Percentiles rank a stretch among this genome's conserved stretches.
phyloP scores from a whole-genome alignment of 2,113 vertebrate genomes.

The Mastomys natalensis region DNA sequence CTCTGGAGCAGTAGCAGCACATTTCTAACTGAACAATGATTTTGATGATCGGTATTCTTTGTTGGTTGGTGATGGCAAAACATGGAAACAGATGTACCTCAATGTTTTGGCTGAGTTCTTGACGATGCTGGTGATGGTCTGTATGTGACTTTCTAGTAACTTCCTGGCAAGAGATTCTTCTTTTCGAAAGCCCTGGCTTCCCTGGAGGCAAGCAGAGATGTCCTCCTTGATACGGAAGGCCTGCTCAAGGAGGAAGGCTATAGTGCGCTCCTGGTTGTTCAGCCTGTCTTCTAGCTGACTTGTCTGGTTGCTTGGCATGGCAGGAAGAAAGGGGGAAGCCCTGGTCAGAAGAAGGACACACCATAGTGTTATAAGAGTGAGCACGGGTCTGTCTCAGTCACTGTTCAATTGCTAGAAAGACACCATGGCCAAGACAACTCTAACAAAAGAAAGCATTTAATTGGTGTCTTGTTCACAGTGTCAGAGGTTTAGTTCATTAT shows the following conservation, averaged over 20 bases:
- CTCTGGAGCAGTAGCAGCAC: not conserved
- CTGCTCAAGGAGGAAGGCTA: constrained; percentile 88
- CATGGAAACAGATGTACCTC: constrained; percentile 83
- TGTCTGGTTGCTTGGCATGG: constrained; percentile 62
- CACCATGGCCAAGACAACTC: not conserved
- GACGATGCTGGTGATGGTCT: constrained; percentile 89
- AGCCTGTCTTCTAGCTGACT: constrained; percentile 82
- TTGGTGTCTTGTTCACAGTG: not conserved
- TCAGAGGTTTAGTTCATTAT: not conserved
- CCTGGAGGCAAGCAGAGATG: constrained; percentile 84
- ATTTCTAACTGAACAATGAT: constrained; percentile 58
- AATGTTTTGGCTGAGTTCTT: constrained; percentile 90
- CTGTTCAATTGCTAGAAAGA: not conserved
- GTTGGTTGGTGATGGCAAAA: not conserved
- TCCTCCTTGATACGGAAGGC: constrained; percentile 91
- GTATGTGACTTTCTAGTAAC: constrained; percentile 90
- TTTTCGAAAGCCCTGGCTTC: constrained; percentile 81
- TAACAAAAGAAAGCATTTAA: not conserved
- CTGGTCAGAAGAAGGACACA: constrained; percentile 56
- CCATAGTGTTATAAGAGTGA: not conserved
- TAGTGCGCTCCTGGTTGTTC: constrained; percentile 86
- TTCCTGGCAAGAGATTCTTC: constrained; percentile 84
- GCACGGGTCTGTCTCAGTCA: too few species aligned
- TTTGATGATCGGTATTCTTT: not conserved
- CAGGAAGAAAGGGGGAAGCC: constrained; percentile 69